Conservation (phyloP, 1,140 invertebrate species). For the Trachymyrmex cornetzi region DNA sequence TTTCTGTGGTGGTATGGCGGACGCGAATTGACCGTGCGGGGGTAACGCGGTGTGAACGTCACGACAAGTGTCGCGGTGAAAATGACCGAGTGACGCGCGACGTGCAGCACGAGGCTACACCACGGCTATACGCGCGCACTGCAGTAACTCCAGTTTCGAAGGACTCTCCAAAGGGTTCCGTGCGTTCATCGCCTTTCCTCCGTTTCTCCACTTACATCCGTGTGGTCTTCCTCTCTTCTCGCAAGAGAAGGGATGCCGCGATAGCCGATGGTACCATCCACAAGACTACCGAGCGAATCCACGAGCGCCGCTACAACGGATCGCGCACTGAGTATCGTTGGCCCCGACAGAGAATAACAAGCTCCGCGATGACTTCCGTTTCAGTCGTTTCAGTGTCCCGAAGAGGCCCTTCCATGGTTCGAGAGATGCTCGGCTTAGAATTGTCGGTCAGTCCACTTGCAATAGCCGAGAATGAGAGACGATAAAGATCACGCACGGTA, state of each 20-base stretch:
- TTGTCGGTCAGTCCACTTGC: constrained; percentile 7
- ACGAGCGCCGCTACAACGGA: background rate
- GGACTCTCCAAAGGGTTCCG: background rate
- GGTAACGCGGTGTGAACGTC: constrained; percentile 26
- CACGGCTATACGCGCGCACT: background rate
- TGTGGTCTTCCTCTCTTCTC: background rate
- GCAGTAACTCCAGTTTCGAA: background rate
- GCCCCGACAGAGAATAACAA: background rate
- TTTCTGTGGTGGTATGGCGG: constrained; percentile 55
- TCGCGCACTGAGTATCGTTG: background rate
- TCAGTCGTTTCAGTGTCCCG: background rate
- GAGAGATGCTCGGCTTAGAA: background rate
- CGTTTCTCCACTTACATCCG: background rate
- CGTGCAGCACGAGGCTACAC: constrained; percentile 3
- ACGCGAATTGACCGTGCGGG: constrained; percentile 6
- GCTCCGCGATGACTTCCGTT: constrained; percentile 12
- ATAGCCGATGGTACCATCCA: background rate
- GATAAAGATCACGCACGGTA: constrained; percentile 20
- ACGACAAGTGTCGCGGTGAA: constrained; percentile 50
- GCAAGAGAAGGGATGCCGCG: background rate
- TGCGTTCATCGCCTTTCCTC: background rate
- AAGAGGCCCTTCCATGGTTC: background rate
- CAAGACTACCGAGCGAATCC: background rate
- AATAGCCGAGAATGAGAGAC: background rate
- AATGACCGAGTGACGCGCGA: constrained; percentile 48